These are phyloP conservation scores for Ictalurus punctatus DNA, from an alignment of 2,113 vertebrate species.

Conservation along the genomic window DNA sequence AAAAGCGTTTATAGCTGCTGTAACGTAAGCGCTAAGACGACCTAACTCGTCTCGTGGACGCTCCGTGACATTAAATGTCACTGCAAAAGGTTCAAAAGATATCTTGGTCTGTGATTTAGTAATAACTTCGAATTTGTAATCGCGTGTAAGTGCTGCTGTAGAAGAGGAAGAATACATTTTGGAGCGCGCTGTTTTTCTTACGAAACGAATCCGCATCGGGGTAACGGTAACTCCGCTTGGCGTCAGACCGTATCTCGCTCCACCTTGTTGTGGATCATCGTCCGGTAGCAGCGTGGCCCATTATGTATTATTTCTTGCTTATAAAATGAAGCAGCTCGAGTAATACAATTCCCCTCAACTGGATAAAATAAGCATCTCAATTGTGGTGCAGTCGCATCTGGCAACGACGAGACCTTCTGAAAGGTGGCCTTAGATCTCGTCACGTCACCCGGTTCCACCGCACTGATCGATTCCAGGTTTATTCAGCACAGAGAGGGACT, in stretches of 20 bases:
- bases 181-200: background rate
- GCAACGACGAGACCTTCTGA: constrained; percentile 6
- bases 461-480: constrained; percentile 45
- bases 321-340: constrained; percentile 10
- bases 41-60: background rate
- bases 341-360: background rate
- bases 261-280: background rate
- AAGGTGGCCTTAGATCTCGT: constrained; percentile 21
- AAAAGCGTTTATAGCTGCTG: background rate
- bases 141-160: background rate
- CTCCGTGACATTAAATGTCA: background rate
- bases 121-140: background rate
- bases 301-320: background rate
- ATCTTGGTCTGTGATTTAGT: background rate
- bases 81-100: background rate
- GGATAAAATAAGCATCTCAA: background rate
- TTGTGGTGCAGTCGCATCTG: constrained; percentile 1
- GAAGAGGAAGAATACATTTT: background rate
- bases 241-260: background rate
- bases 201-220: background rate
- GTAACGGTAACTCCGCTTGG: background rate
- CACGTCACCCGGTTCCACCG: constrained; percentile 11
- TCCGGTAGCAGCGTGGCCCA: background rate
- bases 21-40: background rate
- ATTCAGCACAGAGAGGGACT: background rate